These are phyloP conservation scores for Anas acuta DNA, from an alignment of 2,797 vertebrate species.

Conservation along the genomic window DNA sequence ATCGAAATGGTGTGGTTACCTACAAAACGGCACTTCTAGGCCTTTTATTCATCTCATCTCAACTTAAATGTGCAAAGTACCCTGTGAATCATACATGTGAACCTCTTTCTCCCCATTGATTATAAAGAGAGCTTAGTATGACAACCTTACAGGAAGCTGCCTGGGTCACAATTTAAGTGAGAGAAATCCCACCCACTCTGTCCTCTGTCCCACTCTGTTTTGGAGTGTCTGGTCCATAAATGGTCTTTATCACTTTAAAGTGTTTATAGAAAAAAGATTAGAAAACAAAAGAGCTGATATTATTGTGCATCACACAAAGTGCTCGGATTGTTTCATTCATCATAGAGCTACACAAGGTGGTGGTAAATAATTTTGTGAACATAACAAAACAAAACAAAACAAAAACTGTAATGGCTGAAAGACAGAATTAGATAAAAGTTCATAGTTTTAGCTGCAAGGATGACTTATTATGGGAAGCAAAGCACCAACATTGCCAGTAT, in stretches of 20 bases:
- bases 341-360: not conserved
- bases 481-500: not conserved
- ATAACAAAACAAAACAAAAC: too few species aligned
- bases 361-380: not conserved
- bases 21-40: not conserved
- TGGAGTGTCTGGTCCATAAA: not conserved
- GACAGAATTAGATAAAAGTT: not conserved
- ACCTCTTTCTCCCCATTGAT: not conserved
- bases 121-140: not conserved
- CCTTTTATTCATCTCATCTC: not conserved
- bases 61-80: not conserved
- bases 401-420: not conserved
- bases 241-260: not conserved
- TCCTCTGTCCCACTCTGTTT: not conserved
- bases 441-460: not conserved
- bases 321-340: not conserved
- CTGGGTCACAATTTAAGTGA: not conserved
- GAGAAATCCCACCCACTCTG: not conserved
- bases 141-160: not conserved
- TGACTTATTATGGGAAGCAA: not conserved
- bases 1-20: not conserved
- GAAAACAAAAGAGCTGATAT: not conserved
- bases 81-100: constrained; percentile 14
- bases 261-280: not conserved
- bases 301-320: not conserved